phyloP scores from a whole-genome alignment of 2,888 invertebrate species.

The Drosophila borealis region DNA sequence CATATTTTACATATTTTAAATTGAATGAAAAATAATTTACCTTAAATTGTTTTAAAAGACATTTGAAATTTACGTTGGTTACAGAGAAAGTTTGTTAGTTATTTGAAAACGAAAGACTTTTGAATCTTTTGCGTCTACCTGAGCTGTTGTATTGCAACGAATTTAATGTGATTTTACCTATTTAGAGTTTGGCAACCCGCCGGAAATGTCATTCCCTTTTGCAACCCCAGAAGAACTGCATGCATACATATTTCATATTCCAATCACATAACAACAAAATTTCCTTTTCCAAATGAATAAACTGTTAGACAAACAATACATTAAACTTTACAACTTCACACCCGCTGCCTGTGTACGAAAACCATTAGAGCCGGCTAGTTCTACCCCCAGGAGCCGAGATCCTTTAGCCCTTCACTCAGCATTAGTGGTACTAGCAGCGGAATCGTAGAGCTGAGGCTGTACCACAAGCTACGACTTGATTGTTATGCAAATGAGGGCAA shows the following conservation, averaged over 20 bases:
- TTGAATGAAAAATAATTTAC: no score
- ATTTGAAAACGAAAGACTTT: no score
- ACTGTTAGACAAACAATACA: slow-evolving; percentile 78
- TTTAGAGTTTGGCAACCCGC: neutral
- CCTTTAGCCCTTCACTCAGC: slow-evolving; percentile 6
- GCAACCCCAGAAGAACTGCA: slow-evolving; percentile 27
- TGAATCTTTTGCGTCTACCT: neutral
- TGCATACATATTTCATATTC: slow-evolving; percentile 58
- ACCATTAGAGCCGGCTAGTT: slow-evolving; percentile 64
- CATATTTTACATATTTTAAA: no score
- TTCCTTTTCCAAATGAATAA: slow-evolving; percentile 79
- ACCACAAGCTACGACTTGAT: slow-evolving; percentile 79
- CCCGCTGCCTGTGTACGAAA: slow-evolving; percentile 70
- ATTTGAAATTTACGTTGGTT: no score
- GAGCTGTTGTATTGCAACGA: neutral
- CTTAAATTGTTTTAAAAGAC: no score
- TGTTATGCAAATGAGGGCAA: slow-evolving; percentile 80
- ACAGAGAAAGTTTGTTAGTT: no score
- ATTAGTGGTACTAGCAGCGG: slow-evolving; percentile 14
- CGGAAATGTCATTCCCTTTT: slow-evolving; percentile 32
- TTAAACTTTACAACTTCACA: slow-evolving; percentile 82
- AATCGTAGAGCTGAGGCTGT: slow-evolving; percentile 51
- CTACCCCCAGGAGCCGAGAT: slow-evolving; percentile 26
- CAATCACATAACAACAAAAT: slow-evolving; percentile 54
- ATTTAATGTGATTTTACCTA: slow-evolving; percentile 5